These are phyloP conservation scores for Yasuhikotakia modesta DNA, from an alignment of 2,797 vertebrate species.

Conservation along the genomic window DNA sequence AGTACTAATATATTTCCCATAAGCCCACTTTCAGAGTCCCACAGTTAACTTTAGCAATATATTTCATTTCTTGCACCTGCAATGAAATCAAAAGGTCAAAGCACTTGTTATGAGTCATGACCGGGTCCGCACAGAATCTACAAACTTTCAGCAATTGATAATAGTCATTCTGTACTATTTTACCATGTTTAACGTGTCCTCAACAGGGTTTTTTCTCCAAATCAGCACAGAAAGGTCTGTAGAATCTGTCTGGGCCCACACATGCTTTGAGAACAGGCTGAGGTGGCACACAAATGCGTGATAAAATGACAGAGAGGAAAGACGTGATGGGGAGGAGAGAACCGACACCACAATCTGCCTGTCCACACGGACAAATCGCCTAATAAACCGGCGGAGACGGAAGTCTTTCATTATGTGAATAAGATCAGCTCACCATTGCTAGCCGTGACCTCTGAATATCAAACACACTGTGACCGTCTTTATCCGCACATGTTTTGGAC, in stretches of 20 bases:
- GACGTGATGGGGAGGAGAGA: slow-evolving; percentile 54
- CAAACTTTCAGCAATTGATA: neutral
- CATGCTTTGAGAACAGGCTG: slow-evolving; percentile 7
- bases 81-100: slow-evolving; percentile 42
- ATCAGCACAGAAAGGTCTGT: neutral
- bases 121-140: neutral
- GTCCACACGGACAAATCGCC: slow-evolving; percentile 19
- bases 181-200: no score
- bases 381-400: neutral
- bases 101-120: slow-evolving; percentile 16
- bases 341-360: slow-evolving; percentile 16
- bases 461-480: slow-evolving; percentile 40
- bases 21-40: no score
- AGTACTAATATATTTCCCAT: neutral
- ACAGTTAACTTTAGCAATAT: neutral
- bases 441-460: slow-evolving; percentile 16
- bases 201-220: neutral
- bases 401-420: slow-evolving; percentile 38
- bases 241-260: neutral
- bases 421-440: neutral
- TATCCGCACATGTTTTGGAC: slow-evolving; percentile 25
- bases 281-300: slow-evolving; percentile 10
- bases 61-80: slow-evolving; percentile 43
- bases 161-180: no score
- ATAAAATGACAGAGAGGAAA: slow-evolving; percentile 24